Evolutionary conservation across 2,113 vertebrate species (phyloP), one percentile per base, ranked within the genome.

Genomic region (Collichthys lucidus): DNA sequence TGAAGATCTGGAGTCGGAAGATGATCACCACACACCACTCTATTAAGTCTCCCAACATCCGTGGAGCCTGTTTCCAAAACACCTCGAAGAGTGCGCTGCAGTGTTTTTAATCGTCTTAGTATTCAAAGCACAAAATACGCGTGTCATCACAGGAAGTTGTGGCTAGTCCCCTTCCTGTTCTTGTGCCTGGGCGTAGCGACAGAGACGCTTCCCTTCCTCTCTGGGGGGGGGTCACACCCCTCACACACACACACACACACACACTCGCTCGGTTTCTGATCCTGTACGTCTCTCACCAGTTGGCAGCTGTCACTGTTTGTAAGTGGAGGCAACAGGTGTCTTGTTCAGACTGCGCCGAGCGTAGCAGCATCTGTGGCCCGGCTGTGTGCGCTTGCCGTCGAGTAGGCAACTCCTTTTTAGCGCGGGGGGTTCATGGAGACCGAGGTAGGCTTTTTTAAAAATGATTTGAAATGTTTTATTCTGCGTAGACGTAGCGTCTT

Each of bases 131-230:
- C 56, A 3, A 50, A 50, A 6, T 7, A 7, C 56, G 52, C 60
- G 81, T 91, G 87, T 93, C 83, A 70, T 92, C 90, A 89, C 93
- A 95, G 95, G 95, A 96, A 95, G 90, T 76, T 86, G 94, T 78
- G 94, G 94, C 80, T 49, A 16, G 55, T 88, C 70, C 49, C 20
- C 82, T 95, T 95, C 95, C 94, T 94, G 91, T 92, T 87, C 78
- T 64, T 77, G 50, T 73, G 79, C 70, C 26, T 50, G 35, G 59
- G 70, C 44, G 40, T 16, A 80, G 67, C 85, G 80, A 74, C 44
- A 70, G 63, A 79, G 50, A 57, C 55, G 44, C 68, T 82, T 80
- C 55, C 72, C 72, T 83, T 90, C 66, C 73, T 78, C 50, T 74
- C 53, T 68, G 9, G 11, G 22, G 31, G 31, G 64, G 78, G 59